Evolutionary conservation across 2,113 vertebrate genomes (phyloP), one percentile per base, ranked within the genome.

Genomic region (Atherinomorus stipes): DNA sequence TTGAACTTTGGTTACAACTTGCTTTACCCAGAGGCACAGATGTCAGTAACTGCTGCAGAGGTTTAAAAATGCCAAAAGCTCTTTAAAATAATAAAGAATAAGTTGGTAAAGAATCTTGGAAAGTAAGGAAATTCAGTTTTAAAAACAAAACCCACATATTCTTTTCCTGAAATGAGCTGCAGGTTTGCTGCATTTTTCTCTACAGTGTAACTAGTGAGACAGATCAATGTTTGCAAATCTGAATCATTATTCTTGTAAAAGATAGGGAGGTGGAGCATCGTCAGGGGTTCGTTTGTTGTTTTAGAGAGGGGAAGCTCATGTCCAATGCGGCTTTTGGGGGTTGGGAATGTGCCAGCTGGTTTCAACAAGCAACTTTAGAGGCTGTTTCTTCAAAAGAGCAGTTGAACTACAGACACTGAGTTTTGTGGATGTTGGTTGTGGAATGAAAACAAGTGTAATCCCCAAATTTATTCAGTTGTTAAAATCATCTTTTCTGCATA

Each of bases 1-100:
- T 87, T 59, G 26, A 53, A 23, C 64, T 21, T 25, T 0, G 7
- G 64, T 50, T 37, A 42, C 22, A 26, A 56, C 65, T 53, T 37
- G 63, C 13, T 57, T 64, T 1, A 28, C 16, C 2, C 12, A 10
- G 0, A 15, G 5, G 7, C 40, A 65, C 3, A 2, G 0, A 5
- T 11, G 31, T 1, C 2, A 59, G 49, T 19, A 19, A 15, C 13
- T 42, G 3, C 21, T n/a, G 2, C 38, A 6, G 38, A 15, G 42
- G 31, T 53, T 7, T 37, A 21, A n/a, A 19, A 28, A 2, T 56
- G 4, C 25, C 4, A 47, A 31, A 7, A 18, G 1, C 16, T 28
- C 7, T 63, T 45, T 64, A 0, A 42, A 40, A 51, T 56, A 56
- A 26, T 47, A 1, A 42, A 15, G 1, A 1, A 63, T 18, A 16